Evolutionary conservation across 1,140 invertebrate species (phyloP), one percentile per base, ranked within the genome.

Genomic region (Bombus turneri): DNA sequence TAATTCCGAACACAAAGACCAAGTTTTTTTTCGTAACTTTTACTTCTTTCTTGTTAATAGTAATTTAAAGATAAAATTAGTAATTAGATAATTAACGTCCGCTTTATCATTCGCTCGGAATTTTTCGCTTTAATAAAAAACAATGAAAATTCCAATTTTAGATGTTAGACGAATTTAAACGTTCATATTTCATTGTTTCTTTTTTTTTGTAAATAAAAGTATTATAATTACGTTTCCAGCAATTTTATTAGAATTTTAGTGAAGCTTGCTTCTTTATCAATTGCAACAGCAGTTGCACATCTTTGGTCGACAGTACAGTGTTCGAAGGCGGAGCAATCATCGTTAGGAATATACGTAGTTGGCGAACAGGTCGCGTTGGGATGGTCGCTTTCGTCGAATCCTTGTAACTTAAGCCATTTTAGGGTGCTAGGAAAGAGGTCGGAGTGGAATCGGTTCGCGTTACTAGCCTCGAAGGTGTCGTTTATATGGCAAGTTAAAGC

Each of bases 341-440:
- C 41, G 64, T 88, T 86, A 86, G 53, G 62, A 83, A 53, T 69
- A 72, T 62, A 62, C 59, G 59, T 74, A 72, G 82, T 81, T 68
- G 76, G 86, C 59, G 79, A 66, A 59, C 64, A 41, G 64, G 41
- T 59, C 37, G 69, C 81, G 47, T 74, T 34, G 79, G 86, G n/a
- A 80, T 22, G 72, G 41, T 64, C 37, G 86, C 79, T 74, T 85
- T 79, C 74, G 41, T 31, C 34, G 41, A 57, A 88, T 86, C 86
- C 73, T 53, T 75, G 78, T 85, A 88, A 89, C 83, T 88, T 86
- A n/a, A 86, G 87, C 77, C 83, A 66, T 84, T 89, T 88, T 86
- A 89, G 78, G 75, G 73, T 28, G 73, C 47, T 43, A 43, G 34
- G 37, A 85, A 89, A 68, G 79, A 86, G 87, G 73, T 78, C 73